Conservation (phyloP, 2,113 vertebrate genomes). For the Thinocorus orbignyianus region DNA sequence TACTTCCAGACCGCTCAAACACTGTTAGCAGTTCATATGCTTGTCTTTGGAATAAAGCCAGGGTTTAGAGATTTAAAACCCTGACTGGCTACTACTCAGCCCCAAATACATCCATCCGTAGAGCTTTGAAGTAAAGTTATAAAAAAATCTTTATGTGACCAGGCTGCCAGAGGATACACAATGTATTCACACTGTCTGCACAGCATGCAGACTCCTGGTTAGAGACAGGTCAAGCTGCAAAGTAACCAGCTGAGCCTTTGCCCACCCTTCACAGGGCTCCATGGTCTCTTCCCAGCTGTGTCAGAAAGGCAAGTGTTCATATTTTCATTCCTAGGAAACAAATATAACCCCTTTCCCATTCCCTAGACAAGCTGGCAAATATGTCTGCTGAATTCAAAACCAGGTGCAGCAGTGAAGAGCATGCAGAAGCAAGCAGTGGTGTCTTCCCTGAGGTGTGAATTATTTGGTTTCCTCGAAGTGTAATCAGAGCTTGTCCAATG, state of each 20-base stretch:
- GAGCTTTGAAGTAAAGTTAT: background rate
- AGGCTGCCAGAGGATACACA: background rate
- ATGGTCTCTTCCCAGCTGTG: background rate
- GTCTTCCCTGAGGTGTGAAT: background rate
- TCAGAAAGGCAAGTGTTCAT: background rate
- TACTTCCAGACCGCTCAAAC: background rate
- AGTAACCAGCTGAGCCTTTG: background rate
- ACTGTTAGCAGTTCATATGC: background rate
- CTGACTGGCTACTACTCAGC: background rate
- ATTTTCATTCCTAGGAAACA: background rate
- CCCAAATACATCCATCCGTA: background rate
- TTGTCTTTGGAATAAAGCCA: background rate
- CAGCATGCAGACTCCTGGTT: background rate
- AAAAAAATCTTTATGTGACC: background rate
- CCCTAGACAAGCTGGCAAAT: background rate
- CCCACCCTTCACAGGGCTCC: background rate
- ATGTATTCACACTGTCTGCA: accelerated
- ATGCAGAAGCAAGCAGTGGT: background rate
- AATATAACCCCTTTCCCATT: background rate
- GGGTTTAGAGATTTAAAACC: background rate
- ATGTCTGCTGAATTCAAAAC: background rate
- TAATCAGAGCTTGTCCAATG: background rate
- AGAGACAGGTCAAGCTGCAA: background rate
- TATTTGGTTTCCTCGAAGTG: background rate
- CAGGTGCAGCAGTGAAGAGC: background rate